Base-by-base conservation (phyloP, 2,113 vertebrate species). In the Elgaria multicarinata region DNA sequence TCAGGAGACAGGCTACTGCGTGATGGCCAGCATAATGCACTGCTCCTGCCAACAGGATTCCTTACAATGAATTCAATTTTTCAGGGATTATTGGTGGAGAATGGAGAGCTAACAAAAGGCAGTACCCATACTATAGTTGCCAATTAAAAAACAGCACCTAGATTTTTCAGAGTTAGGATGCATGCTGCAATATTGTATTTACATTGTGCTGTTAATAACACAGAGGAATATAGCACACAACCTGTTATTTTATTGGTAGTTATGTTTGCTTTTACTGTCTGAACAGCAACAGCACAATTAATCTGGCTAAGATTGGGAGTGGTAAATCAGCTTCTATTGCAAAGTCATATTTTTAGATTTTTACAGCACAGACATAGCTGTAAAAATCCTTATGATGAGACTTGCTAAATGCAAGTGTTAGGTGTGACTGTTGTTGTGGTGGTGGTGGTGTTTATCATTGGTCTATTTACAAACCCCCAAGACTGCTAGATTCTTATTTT, bases 391-490 rank as follows among this genome's bases (percentile, higher is more conserved):
- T 44, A 44, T 84, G 77, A 87, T 55, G 0, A 12, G 31, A 83
- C 20, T 55, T 89, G 33, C 10, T 31, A 36, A 28, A 31, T 18
- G 58, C 85, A 83, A 58, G 72, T 74, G 64, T 90, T 42, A 71
- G 4, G 31, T 20, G 1, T 0, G 42, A 14, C 46, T 83, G 46
- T 79, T 87, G 24, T 55, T 55, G 10, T 8, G 9, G 91, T 86
- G 22, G 72, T 12, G 0, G 0, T 22, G n/a, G 3, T 18, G 31
- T 66, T 1, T 50, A 50, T 50, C 46, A 50, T 50, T 50, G 46
- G 0, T 14, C 33, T 24, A 24, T 76, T 88, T 87, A 74, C n/a
- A 53, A 89, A 7, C 33, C 39, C 14, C 26, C 0, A 12, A 82
- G 0, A 26, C 0, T 0, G 20, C 62, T 88, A 83, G 44, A n/a